Evolutionary conservation across 2,113 vertebrate species (phyloP), one percentile per base, ranked within the genome.

Genomic region (Lepus timidus): DNA sequence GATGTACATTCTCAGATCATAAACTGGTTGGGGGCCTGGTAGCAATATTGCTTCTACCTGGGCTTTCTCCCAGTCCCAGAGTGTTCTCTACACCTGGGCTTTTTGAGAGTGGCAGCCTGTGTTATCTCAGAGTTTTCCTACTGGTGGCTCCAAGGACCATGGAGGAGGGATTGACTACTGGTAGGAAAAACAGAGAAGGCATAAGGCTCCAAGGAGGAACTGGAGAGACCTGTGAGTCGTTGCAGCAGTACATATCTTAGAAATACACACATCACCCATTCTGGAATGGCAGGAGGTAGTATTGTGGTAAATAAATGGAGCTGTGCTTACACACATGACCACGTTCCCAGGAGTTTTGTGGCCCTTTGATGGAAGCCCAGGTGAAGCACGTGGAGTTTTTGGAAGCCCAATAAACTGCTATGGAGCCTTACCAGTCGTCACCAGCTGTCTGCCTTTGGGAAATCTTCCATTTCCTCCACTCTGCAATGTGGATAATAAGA

Each of bases 121-220:
- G 31, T 75, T 39, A 19, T 9, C 68, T 76, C 74, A 36, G 27
- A 36, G 27, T 27, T 65, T 65, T 44, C 74, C 27, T 44, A 36
- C 13, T 20, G 9, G 27, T 49, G 58, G 20, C 51, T 29, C 61
- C 44, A 64, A 84, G 64, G 29, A 33, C 16, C 20, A 33, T 14
- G 29, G 31, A 9, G 27, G 2, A 74, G 29, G 11, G 22, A 10
- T 7, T 10, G 29, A 7, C 8, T 20, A 9, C 2, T 1, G 4
- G 20, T 4, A 27, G 20, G n/a, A 19, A 61, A 27, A 82, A 39
- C 20, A 73, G 49, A 74, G 5, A 80, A 20, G n/a, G 6, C 1
- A 13, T 8, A 14, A 33, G 22, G 19, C n/a, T 20, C 13, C 20
- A 6, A 25, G 25, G 23, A 25, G 11, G 52, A 19, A 31, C 17